Conservation (phyloP, 2,113 vertebrate species). For the Redunca redunca region DNA sequence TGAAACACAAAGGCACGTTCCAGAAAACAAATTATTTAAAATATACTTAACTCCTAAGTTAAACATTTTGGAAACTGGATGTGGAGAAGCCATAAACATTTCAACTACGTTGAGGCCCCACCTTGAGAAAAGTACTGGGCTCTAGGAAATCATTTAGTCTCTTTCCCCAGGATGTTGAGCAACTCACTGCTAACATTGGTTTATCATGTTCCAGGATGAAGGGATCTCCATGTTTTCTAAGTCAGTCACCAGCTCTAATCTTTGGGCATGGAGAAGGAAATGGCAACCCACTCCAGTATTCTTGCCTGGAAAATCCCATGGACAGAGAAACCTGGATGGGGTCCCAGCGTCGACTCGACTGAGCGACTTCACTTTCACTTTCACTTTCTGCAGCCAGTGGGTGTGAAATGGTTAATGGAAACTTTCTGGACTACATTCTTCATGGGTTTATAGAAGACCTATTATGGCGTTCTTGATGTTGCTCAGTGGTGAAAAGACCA, state of each 20-base stretch:
- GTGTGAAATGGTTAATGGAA: background rate
- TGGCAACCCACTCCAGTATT: too few relatives aligned
- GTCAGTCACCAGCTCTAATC: background rate
- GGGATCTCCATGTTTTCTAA: background rate
- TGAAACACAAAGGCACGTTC: background rate
- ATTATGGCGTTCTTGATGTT: background rate
- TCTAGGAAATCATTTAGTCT: background rate
- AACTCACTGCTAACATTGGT: background rate
- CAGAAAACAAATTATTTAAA: slow-evolving; percentile 47
- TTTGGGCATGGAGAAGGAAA: background rate
- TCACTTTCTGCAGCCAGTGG: background rate
- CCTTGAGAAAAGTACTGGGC: background rate
- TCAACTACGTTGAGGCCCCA: background rate
- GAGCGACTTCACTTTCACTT: too few relatives aligned
- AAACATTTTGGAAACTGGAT: background rate
- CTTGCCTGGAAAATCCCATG: too few relatives aligned
- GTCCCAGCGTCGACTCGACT: rapidly evolving
- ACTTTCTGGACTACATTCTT: background rate
- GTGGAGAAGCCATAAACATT: background rate
- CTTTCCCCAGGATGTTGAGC: background rate
- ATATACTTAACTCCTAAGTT: background rate
- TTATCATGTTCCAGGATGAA: background rate
- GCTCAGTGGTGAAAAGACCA: background rate
- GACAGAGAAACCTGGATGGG: too few relatives aligned
- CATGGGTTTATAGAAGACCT: background rate